Base-by-base conservation (phyloP, 2,113 vertebrate genomes). In the Trichechus manatus region DNA sequence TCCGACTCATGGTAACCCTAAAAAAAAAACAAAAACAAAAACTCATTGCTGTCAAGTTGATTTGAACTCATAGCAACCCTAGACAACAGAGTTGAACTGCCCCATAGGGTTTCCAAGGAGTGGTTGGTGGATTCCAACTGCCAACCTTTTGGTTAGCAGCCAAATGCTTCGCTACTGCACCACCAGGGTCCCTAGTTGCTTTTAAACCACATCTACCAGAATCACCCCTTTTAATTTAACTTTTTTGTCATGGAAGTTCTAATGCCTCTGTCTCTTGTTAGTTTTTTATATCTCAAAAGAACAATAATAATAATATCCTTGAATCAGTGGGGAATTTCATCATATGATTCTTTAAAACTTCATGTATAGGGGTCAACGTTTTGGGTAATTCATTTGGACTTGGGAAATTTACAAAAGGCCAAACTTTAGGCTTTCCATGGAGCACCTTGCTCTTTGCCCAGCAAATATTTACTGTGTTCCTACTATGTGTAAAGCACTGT, bases 381-480 rank as follows among this genome's bases (percentile, higher is more conserved):
- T 93, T 39, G 36, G 33, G 29, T 97, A 44, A 93, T 72, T 59
- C 23, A 25, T 64, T 42, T 74, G 25, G 9, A 61, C 27, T 61
- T 61, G 75, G 78, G 81, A 93, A 79, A 87, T 89, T 81, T 80
- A 77, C 77, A n/a, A 96, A 83, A 93, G 3, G 1, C 47, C 33
- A 80, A 42, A 80, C 31, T 72, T 39, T 68, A 91, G 31, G 47
- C 42, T 82, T 94, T 85, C 47, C 5, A 39, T 29, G 36, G 39
- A 74, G 15, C 31, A 80, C 2, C 42, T 87, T 87, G 47, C 70
- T 90, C 53, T 98, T 97, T 95, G 88, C 59, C 61, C 36, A 85
- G 56, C 85, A 96, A 74, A 87, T 92, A 94, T 96, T 92, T 95
- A 78, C 64, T 64, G 8, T 87, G 66, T 47, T 92, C 74, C 64